Conservation (phyloP, 2,888 invertebrate genomes). For the Conops quadrifasciatus region DNA sequence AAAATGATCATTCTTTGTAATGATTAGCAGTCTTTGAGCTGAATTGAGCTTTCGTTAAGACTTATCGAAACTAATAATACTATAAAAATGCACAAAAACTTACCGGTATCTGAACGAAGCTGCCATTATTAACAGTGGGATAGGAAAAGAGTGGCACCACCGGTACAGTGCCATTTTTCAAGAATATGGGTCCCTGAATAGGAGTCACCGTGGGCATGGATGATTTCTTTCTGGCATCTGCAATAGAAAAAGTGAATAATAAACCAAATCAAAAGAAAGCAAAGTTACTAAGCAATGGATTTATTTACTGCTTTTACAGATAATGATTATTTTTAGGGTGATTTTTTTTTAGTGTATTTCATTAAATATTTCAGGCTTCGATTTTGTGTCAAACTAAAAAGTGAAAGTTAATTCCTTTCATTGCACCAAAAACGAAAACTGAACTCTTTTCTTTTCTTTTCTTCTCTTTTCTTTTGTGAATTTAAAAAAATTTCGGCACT, state of each 20-base stretch:
- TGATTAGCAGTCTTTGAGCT: too few relatives aligned
- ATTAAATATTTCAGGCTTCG: background rate
- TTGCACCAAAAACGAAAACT: background rate
- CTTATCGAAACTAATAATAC: too few relatives aligned
- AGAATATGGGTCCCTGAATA: constrained; percentile 86
- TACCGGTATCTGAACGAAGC: constrained; percentile 89
- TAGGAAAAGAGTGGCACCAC: constrained; percentile 88
- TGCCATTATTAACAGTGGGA: constrained; percentile 84
- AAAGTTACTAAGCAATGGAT: background rate
- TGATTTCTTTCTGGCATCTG: constrained; percentile 47
- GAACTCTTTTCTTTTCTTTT: background rate
- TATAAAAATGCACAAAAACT: constrained; percentile 64
- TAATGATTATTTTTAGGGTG: background rate
- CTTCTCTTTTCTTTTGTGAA: background rate
- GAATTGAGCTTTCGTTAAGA: too few relatives aligned
- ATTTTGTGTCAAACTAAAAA: background rate
- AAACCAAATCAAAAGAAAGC: background rate
- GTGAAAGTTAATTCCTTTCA: constrained; percentile 22
- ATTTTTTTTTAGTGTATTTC: background rate
- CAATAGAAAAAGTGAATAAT: constrained; percentile 16
- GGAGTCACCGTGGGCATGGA: constrained; percentile 77
- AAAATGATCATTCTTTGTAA: too few relatives aligned
- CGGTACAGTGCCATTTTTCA: constrained; percentile 86
- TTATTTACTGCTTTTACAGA: background rate
- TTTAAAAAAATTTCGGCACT: background rate